These are phyloP conservation scores for Ictalurus furcatus DNA, from an alignment of 2,113 vertebrate genomes.

Conservation along the genomic window DNA sequence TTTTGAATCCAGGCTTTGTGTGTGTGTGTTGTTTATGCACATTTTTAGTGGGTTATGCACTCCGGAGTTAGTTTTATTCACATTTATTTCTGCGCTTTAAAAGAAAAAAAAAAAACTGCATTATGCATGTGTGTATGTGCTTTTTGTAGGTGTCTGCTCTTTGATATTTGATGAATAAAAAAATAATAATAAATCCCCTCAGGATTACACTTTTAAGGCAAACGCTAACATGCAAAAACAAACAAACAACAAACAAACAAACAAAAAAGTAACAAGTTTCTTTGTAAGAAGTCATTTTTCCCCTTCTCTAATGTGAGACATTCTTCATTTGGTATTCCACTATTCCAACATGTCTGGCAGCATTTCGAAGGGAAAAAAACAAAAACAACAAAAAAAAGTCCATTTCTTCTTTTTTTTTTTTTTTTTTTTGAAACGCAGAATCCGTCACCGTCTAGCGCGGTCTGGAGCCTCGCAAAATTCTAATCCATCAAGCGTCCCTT, in stretches of 20 bases:
- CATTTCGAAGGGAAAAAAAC: neutral
- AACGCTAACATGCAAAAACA: neutral
- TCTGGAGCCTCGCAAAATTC: conserved; percentile 59
- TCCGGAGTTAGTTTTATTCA: neutral
- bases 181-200: neutral
- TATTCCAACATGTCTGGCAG: conserved; percentile 45
- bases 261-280: neutral
- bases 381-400: conserved; percentile 30
- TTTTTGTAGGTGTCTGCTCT: neutral
- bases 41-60: neutral
- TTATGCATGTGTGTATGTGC: neutral
- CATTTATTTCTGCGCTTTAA: neutral
- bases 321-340: conserved; percentile 47
- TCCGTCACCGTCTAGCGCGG: conserved; percentile 63
- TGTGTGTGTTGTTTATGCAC: neutral
- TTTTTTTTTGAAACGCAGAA: conserved; percentile 46
- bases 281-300: neutral
- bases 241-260: too few species aligned
- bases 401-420: conserved; percentile 50
- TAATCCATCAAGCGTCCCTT: conserved; percentile 65
- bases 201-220: neutral
- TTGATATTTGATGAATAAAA: neutral
- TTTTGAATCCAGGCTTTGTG: neutral
- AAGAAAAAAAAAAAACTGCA: neutral
- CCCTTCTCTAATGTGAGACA: conserved; percentile 14